These are phyloP conservation scores for Psittacula cyanocephala DNA, from an alignment of 2,113 vertebrate species.

Conservation along the genomic window DNA sequence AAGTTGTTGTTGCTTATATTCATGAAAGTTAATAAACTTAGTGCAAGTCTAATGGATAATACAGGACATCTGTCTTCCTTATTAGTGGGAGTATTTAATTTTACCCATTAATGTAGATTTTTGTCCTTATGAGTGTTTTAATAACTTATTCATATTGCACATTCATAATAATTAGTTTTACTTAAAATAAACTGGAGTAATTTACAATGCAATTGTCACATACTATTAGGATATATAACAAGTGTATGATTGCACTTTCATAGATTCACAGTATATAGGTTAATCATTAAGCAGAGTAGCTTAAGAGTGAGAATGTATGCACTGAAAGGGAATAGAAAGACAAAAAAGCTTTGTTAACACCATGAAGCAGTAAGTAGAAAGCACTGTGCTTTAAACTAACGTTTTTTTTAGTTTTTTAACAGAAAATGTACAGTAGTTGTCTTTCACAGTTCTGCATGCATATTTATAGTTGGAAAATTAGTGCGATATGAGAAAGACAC, in stretches of 20 bases:
- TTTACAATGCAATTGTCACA: not conserved
- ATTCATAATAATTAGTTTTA: not conserved
- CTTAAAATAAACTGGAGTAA: not conserved
- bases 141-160: not conserved
- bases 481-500: conserved; percentile 12
- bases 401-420: not conserved
- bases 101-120: not conserved
- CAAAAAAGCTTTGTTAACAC: not conserved
- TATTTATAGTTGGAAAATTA: not conserved
- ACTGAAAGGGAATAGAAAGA: not conserved
- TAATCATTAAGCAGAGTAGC: not conserved
- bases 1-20: not conserved
- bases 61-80: not conserved
- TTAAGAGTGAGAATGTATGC: not conserved
- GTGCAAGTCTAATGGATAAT: not conserved
- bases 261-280: not conserved
- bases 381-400: not conserved
- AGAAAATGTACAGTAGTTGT: not conserved
- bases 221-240: not conserved
- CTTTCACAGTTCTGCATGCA: not conserved
- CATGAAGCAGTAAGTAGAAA: not conserved
- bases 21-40: not conserved
- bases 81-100: not conserved
- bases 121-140: not conserved
- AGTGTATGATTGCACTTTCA: not conserved